Conservation (phyloP, 2,888 invertebrate genomes). For the Conistra vaccinii region DNA sequence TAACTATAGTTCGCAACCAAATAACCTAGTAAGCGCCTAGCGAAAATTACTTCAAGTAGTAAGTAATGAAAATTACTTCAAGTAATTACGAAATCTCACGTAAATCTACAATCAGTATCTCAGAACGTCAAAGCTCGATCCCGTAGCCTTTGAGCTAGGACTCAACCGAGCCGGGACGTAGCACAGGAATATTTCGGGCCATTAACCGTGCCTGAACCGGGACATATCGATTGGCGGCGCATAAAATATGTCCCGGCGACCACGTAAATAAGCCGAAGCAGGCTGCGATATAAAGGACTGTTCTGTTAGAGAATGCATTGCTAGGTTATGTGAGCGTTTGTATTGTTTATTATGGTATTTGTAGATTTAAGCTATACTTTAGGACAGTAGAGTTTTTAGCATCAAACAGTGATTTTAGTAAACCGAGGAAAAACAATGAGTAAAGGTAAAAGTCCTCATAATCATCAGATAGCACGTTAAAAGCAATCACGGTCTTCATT, state of each 20-base stretch:
- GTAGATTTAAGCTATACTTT: background rate
- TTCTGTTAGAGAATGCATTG: conserved; percentile 41
- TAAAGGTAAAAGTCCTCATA: too few relatives aligned
- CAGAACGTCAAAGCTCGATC: conserved; percentile 23
- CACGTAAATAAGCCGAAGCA: conserved; percentile 73
- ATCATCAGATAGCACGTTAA: too few relatives aligned
- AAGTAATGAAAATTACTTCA: conserved; percentile 3
- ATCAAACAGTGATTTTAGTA: background rate
- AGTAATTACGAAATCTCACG: conserved; percentile 12
- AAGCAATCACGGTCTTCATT: background rate
- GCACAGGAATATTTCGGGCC: conserved; percentile 76
- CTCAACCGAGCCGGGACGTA: conserved; percentile 26
- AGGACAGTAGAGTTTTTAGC: background rate
- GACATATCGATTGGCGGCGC: conserved; percentile 81
- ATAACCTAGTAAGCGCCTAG: background rate
- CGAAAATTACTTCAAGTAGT: conserved; percentile 1
- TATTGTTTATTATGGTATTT: background rate
- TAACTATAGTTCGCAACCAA: too few relatives aligned
- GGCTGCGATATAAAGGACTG: conserved; percentile 48
- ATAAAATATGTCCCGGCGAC: conserved; percentile 79
- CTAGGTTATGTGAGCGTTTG: conserved; percentile 13
- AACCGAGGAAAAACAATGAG: background rate
- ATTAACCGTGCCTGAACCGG: conserved; percentile 79
- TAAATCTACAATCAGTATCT: conserved; percentile 31
- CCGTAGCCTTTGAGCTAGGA: conserved; percentile 38